These are phyloP conservation scores for Dendronephthya gigantea DNA, from an alignment of 64 coral and sea anemone species.

Conservation along the genomic window DNA sequence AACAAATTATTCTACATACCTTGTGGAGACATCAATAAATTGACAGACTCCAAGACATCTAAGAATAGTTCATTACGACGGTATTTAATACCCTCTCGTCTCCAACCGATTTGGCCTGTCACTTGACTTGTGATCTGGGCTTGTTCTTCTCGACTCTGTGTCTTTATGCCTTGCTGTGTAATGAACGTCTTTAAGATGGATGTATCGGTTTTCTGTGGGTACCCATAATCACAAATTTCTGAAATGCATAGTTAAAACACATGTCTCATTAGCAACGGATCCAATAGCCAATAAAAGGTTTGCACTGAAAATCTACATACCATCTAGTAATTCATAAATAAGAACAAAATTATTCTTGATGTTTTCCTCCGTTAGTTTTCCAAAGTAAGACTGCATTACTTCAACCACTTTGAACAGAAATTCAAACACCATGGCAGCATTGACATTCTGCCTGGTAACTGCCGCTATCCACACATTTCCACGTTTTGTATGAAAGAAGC, in stretches of 20 bases:
- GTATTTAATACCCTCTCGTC: conserved; percentile 93
- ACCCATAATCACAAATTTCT: conserved; percentile 99
- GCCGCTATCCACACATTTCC: conserved; percentile 98
- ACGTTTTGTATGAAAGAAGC: conserved; percentile 93
- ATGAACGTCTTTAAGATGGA: conserved; percentile 98
- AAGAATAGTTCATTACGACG: conserved; percentile 92
- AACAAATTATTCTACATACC: no score
- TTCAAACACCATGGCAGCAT: conserved; percentile 98
- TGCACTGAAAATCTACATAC: no score
- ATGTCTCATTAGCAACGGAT: neutral
- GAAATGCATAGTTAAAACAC: neutral
- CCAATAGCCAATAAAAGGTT: no score
- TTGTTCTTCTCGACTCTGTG: conserved; percentile 92
- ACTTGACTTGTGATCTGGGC: conserved; percentile 98
- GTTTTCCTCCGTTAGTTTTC: conserved; percentile 93
- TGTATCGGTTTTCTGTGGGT: conserved; percentile 97
- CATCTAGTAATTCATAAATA: conserved; percentile 97
- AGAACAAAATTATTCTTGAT: conserved; percentile 99
- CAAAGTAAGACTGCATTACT: conserved; percentile 96
- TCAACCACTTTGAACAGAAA: conserved; percentile 84
- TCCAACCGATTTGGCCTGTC: conserved; percentile 97
- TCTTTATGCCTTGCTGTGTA: conserved; percentile 93
- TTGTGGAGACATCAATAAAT: conserved; percentile 98
- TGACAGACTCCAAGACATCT: conserved; percentile 96
- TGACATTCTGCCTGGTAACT: conserved; percentile 94